A percentile compares a stretch with the other conserved stretches of the same genome.
phyloP scores from a whole-genome alignment of 2,797 vertebrate genomes.

The Potorous gilbertii region DNA sequence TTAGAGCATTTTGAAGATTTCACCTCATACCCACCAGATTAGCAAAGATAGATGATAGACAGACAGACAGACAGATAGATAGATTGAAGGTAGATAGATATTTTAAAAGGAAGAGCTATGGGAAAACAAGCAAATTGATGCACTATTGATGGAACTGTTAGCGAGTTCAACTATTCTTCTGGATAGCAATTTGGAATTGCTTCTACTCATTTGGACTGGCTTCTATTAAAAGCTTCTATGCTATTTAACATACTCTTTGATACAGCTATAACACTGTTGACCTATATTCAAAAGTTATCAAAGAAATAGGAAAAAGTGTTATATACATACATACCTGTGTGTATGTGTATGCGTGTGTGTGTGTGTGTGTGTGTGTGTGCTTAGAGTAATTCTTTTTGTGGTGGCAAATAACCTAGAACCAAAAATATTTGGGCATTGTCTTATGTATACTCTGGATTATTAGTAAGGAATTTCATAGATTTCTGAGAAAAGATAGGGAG shows the following conservation, averaged over 20 bases:
- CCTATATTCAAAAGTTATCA: not conserved
- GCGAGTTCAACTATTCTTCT: not conserved
- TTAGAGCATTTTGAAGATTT: not conserved
- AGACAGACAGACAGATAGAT: too few relatives aligned
- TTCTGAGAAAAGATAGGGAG: not conserved
- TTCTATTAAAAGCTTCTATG: not conserved
- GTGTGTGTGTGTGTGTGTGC: not conserved
- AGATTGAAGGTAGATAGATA: too few relatives aligned
- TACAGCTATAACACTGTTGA: not conserved
- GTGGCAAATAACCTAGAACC: not conserved
- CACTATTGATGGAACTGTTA: not conserved
- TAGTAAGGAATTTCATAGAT: not conserved
- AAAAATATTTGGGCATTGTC: fast-evolving
- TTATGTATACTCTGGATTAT: not conserved
- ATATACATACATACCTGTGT: too few relatives aligned
- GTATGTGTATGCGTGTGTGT: fast-evolving
- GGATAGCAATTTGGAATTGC: not conserved
- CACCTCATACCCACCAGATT: not conserved
- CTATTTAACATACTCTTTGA: not conserved
- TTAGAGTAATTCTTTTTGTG: not conserved
- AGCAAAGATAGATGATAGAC: not conserved
- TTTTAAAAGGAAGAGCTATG: not conserved
- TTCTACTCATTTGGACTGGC: not conserved
- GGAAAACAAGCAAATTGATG: not conserved
- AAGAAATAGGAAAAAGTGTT: not conserved